Evolutionary conservation across 2,888 invertebrate genomes (phyloP).

Genomic region (Pegoplata infirma): DNA sequence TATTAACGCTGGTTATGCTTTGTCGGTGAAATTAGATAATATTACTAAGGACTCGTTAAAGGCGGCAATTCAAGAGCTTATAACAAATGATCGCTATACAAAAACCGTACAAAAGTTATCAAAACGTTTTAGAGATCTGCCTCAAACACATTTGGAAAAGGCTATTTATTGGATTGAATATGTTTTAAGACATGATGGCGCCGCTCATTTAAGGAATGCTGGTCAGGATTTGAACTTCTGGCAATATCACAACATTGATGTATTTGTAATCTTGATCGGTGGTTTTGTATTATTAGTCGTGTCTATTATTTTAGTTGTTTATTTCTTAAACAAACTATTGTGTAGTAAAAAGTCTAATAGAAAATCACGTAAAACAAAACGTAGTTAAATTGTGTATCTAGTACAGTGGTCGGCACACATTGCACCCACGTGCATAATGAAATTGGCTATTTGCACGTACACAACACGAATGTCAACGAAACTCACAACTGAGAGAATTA

Average conservation of each 20-base stretch:
- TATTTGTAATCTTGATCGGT: slow-evolving; percentile 60
- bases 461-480: too few species aligned
- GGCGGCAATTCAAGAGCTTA: slow-evolving; percentile 26
- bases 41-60: slow-evolving; percentile 22
- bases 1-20: slow-evolving; percentile 70
- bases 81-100: slow-evolving; percentile 63
- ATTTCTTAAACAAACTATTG: too few species aligned
- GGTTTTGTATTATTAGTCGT: not conserved
- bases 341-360: too few species aligned
- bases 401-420: too few species aligned
- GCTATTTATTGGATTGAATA: slow-evolving; percentile 75
- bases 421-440: too few species aligned
- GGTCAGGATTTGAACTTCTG: slow-evolving; percentile 67
- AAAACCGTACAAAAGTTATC: slow-evolving; percentile 66
- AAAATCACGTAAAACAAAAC: too few species aligned
- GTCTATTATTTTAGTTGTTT: too few species aligned
- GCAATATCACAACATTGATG: slow-evolving; percentile 69
- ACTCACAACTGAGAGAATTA: too few species aligned
- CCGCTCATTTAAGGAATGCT: slow-evolving; percentile 67
- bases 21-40: slow-evolving; percentile 64
- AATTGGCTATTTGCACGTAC: too few species aligned
- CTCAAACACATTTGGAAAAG: slow-evolving; percentile 67
- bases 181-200: slow-evolving; percentile 70
- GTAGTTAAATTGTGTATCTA: too few species aligned
- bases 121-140: slow-evolving; percentile 72